Evolutionary conservation across 2,797 vertebrate species (phyloP).

Genomic region (Chanos chanos): DNA sequence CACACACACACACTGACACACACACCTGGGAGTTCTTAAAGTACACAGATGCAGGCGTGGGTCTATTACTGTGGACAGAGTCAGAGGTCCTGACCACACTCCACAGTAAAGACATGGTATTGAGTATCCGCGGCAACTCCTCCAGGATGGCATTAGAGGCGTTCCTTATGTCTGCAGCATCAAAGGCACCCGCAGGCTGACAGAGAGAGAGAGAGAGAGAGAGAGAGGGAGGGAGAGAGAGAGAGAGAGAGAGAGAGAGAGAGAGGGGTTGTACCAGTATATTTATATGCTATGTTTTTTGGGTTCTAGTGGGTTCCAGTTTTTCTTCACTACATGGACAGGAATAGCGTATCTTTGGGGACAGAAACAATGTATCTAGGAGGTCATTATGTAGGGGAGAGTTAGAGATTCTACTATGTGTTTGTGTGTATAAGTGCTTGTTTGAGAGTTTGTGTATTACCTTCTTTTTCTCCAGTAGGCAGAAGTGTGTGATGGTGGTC

Average conservation of each 20-base stretch:
- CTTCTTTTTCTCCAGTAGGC: slow-evolving; percentile 90
- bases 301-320: no score
- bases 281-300: no score
- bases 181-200: slow-evolving; percentile 58
- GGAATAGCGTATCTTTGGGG: no score
- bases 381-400: no score
- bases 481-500: slow-evolving; percentile 90
- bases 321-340: no score
- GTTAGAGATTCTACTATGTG: not conserved
- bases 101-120: slow-evolving; percentile 89
- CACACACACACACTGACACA: not conserved
- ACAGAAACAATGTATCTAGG: no score
- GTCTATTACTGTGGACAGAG: slow-evolving; percentile 69
- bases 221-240: not conserved
- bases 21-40: slow-evolving; percentile 91
- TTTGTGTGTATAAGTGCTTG: not conserved
- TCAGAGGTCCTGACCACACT: slow-evolving; percentile 76
- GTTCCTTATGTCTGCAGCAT: slow-evolving; percentile 82
- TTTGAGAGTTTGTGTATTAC: slow-evolving; percentile 55
- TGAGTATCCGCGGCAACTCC: slow-evolving; percentile 83
- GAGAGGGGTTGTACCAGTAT: no score
- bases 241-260: not conserved
- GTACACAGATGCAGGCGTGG: slow-evolving; percentile 85
- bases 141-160: slow-evolving; percentile 88
- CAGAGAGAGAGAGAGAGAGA: slow-evolving; percentile 27